Conservation (phyloP, 2,113 vertebrate genomes). For the Archocentrus centrarchus region DNA sequence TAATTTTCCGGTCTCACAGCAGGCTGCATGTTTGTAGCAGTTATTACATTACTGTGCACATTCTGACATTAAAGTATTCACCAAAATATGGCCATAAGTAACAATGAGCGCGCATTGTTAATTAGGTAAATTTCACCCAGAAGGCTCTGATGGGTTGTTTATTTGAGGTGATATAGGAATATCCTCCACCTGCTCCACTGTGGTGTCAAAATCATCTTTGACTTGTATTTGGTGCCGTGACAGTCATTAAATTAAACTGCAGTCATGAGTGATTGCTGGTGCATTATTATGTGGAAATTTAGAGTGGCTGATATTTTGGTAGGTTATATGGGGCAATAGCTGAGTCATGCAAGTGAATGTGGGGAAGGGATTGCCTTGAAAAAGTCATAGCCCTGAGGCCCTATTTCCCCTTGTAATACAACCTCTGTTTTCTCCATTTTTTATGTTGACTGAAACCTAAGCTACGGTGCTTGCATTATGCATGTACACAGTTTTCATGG, state of each 20-base stretch:
- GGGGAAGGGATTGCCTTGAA: not conserved
- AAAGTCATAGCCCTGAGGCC: not conserved
- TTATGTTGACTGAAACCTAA: not conserved
- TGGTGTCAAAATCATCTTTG: not conserved
- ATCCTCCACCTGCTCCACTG: not conserved
- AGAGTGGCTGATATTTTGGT: not conserved
- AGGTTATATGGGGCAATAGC: not conserved
- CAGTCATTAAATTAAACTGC: slow-evolving; percentile 1
- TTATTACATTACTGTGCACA: not conserved
- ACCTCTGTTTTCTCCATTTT: not conserved
- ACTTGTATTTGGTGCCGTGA: not conserved
- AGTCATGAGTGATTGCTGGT: not conserved
- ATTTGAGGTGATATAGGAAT: not conserved
- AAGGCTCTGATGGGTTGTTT: not conserved
- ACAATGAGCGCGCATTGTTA: not conserved
- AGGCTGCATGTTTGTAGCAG: not conserved
- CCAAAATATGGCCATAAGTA: not conserved
- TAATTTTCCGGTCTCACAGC: not conserved
- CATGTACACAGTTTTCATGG: not conserved
- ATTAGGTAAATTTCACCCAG: not conserved
- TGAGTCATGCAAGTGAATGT: not conserved
- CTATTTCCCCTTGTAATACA: not conserved
- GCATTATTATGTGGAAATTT: slow-evolving; percentile 5
- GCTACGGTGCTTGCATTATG: not conserved
- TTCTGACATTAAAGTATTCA: not conserved